phyloP scores from a whole-genome alignment of 2,888 invertebrate genomes.

The Philopedon plagiatum region DNA sequence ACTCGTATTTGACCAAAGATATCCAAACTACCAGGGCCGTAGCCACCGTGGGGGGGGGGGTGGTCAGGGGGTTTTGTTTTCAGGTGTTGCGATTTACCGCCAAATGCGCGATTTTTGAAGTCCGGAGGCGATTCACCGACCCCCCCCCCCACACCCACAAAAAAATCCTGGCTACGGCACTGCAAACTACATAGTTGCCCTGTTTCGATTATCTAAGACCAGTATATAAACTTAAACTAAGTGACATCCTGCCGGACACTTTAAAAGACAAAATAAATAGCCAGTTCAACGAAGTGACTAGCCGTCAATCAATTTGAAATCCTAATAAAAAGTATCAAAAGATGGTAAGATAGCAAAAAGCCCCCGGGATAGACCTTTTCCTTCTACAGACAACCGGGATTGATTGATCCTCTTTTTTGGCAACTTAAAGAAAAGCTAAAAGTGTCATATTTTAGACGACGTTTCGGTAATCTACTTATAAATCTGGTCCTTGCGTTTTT shows the following conservation, averaged over 20 bases:
- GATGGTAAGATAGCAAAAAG: slow-evolving; percentile 61
- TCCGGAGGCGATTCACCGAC: too few relatives aligned
- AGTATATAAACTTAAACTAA: slow-evolving; percentile 1
- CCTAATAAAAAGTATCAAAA: slow-evolving; percentile 60
- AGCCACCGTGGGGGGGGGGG: too few relatives aligned
- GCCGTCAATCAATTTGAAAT: slow-evolving; percentile 55
- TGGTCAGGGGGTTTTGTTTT: too few relatives aligned
- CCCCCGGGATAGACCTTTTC: slow-evolving; percentile 57
- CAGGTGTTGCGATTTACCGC: too few relatives aligned
- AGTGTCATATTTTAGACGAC: slow-evolving; percentile 34
- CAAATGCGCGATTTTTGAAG: too few relatives aligned
- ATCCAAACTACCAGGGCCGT: too few relatives aligned
- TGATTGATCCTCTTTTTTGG: slow-evolving; percentile 56
- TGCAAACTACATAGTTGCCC: too few relatives aligned
- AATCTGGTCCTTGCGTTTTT: slow-evolving; percentile 8
- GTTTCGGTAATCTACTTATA: slow-evolving; percentile 17
- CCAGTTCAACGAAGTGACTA: slow-evolving; percentile 19
- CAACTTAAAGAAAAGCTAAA: slow-evolving; percentile 24
- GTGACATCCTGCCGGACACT: not conserved
- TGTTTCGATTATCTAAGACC: not conserved
- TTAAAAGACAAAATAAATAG: slow-evolving; percentile 28
- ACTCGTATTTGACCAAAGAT: too few relatives aligned
- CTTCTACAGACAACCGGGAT: slow-evolving; percentile 56
- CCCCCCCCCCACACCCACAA: too few relatives aligned
- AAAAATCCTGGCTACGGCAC: too few relatives aligned